A percentile compares a stretch with the other conserved stretches of the same genome.
Conservation (phyloP, 2,113 vertebrate genomes). For the Pterocles gutturalis region DNA sequence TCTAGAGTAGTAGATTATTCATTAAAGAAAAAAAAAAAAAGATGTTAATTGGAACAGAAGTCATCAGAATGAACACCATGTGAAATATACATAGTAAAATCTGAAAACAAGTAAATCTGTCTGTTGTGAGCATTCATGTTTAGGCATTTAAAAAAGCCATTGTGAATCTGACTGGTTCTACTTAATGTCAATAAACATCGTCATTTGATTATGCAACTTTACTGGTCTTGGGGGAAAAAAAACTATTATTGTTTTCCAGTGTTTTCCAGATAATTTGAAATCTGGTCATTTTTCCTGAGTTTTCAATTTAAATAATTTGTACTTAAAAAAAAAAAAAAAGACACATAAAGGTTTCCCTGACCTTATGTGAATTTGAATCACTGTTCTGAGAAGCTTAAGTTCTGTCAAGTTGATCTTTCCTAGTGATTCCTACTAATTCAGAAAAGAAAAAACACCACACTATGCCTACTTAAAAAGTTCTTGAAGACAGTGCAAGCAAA, state of each 20-base stretch:
- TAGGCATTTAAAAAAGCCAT: background rate
- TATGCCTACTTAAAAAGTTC: background rate
- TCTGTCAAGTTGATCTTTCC: background rate
- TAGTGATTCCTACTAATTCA: background rate
- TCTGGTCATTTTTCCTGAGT: background rate
- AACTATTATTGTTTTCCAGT: background rate
- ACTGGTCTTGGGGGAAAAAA: background rate
- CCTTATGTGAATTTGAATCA: background rate
- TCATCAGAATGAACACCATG: background rate
- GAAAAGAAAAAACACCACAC: background rate
- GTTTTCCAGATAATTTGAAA: background rate
- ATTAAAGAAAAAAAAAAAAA: background rate
- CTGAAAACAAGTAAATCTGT: background rate
- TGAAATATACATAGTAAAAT: background rate
- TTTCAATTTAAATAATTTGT: background rate
- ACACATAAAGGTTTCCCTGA: background rate
- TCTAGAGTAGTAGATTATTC: background rate
- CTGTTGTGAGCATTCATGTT: background rate
- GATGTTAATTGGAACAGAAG: background rate
- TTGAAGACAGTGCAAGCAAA: background rate
- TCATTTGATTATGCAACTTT: background rate
- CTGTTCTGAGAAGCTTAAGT: background rate
- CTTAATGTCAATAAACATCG: background rate
- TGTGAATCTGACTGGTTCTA: background rate
- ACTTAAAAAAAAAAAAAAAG: background rate